Evolutionary conservation across 2,888 invertebrate species (phyloP).

Genomic region (Euplagia quadripunctaria): DNA sequence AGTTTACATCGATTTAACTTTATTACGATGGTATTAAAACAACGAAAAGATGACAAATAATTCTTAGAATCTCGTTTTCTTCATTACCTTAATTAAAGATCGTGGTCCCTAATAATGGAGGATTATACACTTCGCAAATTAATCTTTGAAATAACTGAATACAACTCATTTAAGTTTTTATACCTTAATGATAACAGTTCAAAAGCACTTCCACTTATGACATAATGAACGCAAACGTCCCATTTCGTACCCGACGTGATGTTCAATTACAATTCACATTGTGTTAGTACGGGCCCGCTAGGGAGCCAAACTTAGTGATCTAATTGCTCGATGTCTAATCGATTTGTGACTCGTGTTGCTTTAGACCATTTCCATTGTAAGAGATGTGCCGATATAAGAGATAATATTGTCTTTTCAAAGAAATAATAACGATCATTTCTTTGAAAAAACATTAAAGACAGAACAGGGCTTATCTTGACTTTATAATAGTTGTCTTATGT

Average conservation of each 20-base stretch:
- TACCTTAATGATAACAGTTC: background rate
- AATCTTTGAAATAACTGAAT: background rate
- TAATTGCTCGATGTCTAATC: constrained; percentile 54
- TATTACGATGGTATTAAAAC: background rate
- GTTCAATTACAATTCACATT: constrained; percentile 52
- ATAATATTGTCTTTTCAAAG: constrained; percentile 29
- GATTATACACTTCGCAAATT: background rate
- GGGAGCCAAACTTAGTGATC: constrained; percentile 54
- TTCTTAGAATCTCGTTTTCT: background rate
- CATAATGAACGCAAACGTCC: constrained; percentile 44
- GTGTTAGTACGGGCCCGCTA: constrained; percentile 44
- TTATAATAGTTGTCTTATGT: background rate
- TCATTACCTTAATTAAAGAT: background rate
- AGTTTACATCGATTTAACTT: background rate
- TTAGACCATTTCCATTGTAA: constrained; percentile 36
- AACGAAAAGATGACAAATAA: background rate
- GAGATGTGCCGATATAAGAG: constrained; percentile 17
- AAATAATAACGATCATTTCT: background rate
- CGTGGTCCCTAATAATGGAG: background rate
- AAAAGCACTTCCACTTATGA: constrained; percentile 33
- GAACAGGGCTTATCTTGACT: background rate
- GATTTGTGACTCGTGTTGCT: constrained; percentile 50
- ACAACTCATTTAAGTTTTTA: constrained; percentile 3
- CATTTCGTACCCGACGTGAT: constrained; percentile 38
- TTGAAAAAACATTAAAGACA: background rate